Conservation (phyloP, 2,888 invertebrate species). For the Melitaea athalia region DNA sequence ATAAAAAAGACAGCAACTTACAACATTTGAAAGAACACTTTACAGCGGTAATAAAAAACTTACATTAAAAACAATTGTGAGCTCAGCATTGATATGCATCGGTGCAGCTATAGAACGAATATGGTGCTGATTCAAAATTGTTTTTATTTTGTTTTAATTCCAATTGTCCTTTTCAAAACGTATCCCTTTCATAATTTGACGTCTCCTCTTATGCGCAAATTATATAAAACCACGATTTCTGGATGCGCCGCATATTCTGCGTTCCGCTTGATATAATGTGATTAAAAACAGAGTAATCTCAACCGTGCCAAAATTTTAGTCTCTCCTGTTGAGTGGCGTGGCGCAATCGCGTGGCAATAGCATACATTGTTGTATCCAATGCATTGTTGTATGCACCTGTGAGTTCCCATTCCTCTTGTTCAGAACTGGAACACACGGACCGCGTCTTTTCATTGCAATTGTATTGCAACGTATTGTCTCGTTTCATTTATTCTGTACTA, state of each 20-base stretch:
- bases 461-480: conserved; percentile 73
- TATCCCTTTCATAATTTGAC: too few species aligned
- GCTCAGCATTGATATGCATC: too few species aligned
- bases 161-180: too few species aligned
- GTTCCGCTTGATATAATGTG: not conserved
- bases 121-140: too few species aligned
- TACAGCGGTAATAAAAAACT: too few species aligned
- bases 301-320: conserved; percentile 36
- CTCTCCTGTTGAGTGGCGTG: conserved; percentile 48
- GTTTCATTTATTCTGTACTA: conserved; percentile 66
- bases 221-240: not conserved
- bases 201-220: too few species aligned
- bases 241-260: not conserved
- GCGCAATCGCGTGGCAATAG: conserved; percentile 52
- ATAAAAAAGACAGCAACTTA: too few species aligned
- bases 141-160: too few species aligned
- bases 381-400: conserved; percentile 71
- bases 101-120: too few species aligned
- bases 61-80: too few species aligned
- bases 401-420: conserved; percentile 69
- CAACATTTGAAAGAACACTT: too few species aligned
- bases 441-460: conserved; percentile 77
- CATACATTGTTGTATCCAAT: conserved; percentile 39
- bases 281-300: conserved; percentile 20
- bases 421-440: conserved; percentile 71